These are phyloP conservation scores for Belonocnema kinseyi DNA, from an alignment of 1,140 invertebrate genomes.

Conservation along the genomic window DNA sequence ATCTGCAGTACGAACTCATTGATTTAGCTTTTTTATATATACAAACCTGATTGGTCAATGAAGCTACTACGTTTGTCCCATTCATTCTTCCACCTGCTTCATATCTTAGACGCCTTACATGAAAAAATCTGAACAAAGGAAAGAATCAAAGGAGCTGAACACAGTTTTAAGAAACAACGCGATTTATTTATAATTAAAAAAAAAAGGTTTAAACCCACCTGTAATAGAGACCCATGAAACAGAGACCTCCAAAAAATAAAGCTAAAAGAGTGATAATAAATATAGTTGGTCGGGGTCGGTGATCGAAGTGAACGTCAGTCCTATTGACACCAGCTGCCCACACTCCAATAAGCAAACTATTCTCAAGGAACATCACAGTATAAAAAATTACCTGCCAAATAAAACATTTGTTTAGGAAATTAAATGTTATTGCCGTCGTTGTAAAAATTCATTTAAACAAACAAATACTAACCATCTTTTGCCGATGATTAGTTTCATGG, in stretches of 20 bases:
- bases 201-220: constrained; percentile 68
- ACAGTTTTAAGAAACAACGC: not conserved
- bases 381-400: constrained; percentile 85
- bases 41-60: constrained; percentile 64
- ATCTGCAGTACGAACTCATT: too few species aligned
- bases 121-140: constrained; percentile 78
- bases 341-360: constrained; percentile 84
- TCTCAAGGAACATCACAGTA: constrained; percentile 94
- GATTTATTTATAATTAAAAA: not conserved
- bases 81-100: constrained; percentile 79
- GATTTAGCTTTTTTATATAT: not conserved
- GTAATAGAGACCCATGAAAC: constrained; percentile 91
- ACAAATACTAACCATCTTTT: constrained; percentile 81
- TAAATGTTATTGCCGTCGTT: constrained; percentile 29
- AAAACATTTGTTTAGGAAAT: constrained; percentile 37
- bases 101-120: constrained; percentile 80
- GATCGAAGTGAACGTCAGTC: constrained; percentile 60
- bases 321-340: constrained; percentile 80
- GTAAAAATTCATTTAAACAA: constrained; percentile 15
- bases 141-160: constrained; percentile 2
- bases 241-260: constrained; percentile 85
- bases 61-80: constrained; percentile 61
- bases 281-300: constrained; percentile 73
- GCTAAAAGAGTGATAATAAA: constrained; percentile 76
- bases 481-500: constrained; percentile 85